Evolutionary conservation across 2,888 invertebrate species (phyloP), one percentile per base, ranked within the genome.

Genomic region (Scelioninae gen. 2): DNA sequence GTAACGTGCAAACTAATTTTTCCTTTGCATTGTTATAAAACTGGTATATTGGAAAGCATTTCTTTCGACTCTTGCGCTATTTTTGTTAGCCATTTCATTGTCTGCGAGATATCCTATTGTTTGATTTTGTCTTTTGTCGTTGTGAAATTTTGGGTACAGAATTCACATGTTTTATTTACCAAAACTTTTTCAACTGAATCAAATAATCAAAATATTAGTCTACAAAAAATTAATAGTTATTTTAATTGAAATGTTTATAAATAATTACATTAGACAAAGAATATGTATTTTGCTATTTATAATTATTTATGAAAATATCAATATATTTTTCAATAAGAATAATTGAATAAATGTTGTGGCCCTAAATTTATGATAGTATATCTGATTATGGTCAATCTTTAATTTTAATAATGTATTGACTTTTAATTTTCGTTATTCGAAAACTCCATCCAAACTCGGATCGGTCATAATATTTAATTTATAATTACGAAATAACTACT

Each of bases 1-100:
- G 53, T 46, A 45, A 64, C 46, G 15, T n/a, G n/a, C n/a, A 48
- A 52, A 43, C 19, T 52, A 43, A 52, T 53, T 63, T 45, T 53
- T 19, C 41, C 46, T 64, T 50, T 61, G 37, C 31, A 33, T 46
- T 15, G 33, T 37, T 43, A 33, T 35, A 25, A 53, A 53, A 46
- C 16, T 25, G 37, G 13, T 25, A 28, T 46, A 37, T 53, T 35
- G 45, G 25, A 45, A 28, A 35, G 53, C 16, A 18, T 35, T 64
- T 37, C 37, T 25, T 53, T 53, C 22, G 11, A 10, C 37, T 53
- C 45, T 25, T 28, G 45, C 9, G n/a, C 11, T 37, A 53, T 18
- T 43, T 28, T 64, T 53, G 48, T 61, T 37, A 48, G 43, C 2
- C 35, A 18, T 11, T 48, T 48, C 37, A 60, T 60, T 60, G 60